Conservation (phyloP, 2,888 invertebrate genomes). For the Dusona sp. region DNA sequence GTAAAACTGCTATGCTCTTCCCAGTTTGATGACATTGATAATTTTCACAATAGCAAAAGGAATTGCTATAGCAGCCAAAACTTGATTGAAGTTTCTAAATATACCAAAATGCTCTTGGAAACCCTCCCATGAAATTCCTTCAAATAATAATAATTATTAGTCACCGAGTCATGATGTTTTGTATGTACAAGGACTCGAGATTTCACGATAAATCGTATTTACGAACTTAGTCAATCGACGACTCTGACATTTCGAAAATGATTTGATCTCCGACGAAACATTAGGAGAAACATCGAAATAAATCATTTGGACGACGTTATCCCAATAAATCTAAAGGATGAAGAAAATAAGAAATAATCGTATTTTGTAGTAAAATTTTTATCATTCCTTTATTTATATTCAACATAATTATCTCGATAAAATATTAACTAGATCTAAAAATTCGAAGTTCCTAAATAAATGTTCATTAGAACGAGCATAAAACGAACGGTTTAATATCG, state of each 20-base stretch:
- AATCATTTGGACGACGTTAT: not conserved
- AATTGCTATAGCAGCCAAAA: not conserved
- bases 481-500: slow-evolving; percentile 11
- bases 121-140: too few species aligned
- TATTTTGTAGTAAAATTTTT: slow-evolving; percentile 21
- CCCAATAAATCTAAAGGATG: not conserved
- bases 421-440: slow-evolving; percentile 1
- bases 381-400: slow-evolving; percentile 13
- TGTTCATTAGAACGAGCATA: slow-evolving; percentile 1
- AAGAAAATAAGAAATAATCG: not conserved
- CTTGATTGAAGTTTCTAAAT: not conserved
- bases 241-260: not conserved
- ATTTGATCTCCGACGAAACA: not conserved
- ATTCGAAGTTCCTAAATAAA: slow-evolving; percentile 24
- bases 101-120: not conserved
- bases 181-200: not conserved
- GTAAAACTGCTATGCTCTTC: too few species aligned
- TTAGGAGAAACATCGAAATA: not conserved
- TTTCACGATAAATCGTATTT: not conserved
- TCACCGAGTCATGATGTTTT: not conserved
- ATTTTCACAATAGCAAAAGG: not conserved
- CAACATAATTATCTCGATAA: slow-evolving; percentile 36
- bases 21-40: too few species aligned
- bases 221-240: not conserved
- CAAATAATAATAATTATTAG: too few species aligned